Evolutionary conservation across 2,797 vertebrate species (phyloP).

Genomic region (Brachyrhaphis roseni): DNA sequence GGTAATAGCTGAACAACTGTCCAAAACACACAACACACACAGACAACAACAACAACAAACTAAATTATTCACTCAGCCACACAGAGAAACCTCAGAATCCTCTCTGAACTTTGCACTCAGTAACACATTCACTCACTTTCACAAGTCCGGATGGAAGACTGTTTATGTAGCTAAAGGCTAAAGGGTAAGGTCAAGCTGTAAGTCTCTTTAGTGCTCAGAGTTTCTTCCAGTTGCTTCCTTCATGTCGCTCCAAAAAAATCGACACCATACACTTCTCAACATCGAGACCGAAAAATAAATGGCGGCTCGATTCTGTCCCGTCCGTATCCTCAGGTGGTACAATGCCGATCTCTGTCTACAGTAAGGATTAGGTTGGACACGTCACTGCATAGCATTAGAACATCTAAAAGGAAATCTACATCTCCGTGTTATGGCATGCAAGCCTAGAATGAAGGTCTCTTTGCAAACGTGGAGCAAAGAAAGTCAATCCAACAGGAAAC

Average conservation of each 20-base stretch:
- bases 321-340: conserved; percentile 10
- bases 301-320: conserved; percentile 9
- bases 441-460: background rate
- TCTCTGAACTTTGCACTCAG: conserved; percentile 23
- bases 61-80: conserved; percentile 19
- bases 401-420: background rate
- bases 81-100: conserved; percentile 13
- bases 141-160: conserved; percentile 53
- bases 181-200: conserved; percentile 21
- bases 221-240: conserved; percentile 18
- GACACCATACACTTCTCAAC: background rate
- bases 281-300: background rate
- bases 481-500: conserved; percentile 4
- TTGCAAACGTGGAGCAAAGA: conserved; percentile 8
- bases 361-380: conserved; percentile 21
- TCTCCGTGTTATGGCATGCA: conserved; percentile 31
- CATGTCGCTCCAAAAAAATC: background rate
- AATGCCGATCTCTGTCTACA: conserved; percentile 17
- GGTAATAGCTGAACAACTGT: conserved; percentile 46
- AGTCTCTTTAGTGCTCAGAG: conserved; percentile 43
- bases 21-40: conserved; percentile 39
- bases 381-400: conserved; percentile 13
- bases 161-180: conserved; percentile 21
- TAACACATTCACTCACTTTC: conserved; percentile 43
- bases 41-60: background rate